Base-by-base conservation (phyloP, 30 jellyfish, hydroid and myxozoan species). In the Cassiopea andromeda region DNA sequence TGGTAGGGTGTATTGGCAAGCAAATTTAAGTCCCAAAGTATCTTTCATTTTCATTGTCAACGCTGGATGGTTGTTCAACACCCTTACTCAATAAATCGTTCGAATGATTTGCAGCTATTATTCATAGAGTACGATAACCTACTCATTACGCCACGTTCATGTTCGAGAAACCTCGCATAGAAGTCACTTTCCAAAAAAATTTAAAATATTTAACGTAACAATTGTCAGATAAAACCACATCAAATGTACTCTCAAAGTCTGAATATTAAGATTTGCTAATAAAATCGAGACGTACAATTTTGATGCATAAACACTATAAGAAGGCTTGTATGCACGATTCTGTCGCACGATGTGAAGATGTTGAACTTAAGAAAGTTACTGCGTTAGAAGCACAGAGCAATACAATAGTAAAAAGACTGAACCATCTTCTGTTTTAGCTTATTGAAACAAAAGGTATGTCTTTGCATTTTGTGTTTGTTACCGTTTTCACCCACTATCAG, bases 221-320 rank as follows among this genome's bases (percentile, higher is more conserved):
- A 48, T 13, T 81, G 60, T 14, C 80, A 49, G 49, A 75, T 27
- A 81, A 75, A 49, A 81, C 69, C 46, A 48, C 17, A 61, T 19
- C 81, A 60, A 81, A 81, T 5, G 46, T 75, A 60, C 69, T 67
- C 8, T 75, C 13, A 59, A 81, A 81, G 80, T 10, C 81, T 60
- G 71, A 60, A 81, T 81, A 59, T 81, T 60, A 15, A 44, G 68
- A 81, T 49, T 81, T 81, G 68, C 67, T 16, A 59, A 81, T 19
- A 43, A 81, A 27, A 1, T 60, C 5, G 48, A 81, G 68, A 49
- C 46, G 19, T 49, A 81, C 60, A 27, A 49, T 81, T 81, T 66
- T 44, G 69, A 49, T 81, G 89, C 89, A 81, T 81, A 81, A 81
- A 81, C 89, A 81, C 89, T 81, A 2, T 45, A 80, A 78, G 38